Percentiles rank a stretch among this genome's conserved stretches.
Evolutionary conservation across 2,113 vertebrate genomes (phyloP).

Genomic region (Tauraco erythrolophus): DNA sequence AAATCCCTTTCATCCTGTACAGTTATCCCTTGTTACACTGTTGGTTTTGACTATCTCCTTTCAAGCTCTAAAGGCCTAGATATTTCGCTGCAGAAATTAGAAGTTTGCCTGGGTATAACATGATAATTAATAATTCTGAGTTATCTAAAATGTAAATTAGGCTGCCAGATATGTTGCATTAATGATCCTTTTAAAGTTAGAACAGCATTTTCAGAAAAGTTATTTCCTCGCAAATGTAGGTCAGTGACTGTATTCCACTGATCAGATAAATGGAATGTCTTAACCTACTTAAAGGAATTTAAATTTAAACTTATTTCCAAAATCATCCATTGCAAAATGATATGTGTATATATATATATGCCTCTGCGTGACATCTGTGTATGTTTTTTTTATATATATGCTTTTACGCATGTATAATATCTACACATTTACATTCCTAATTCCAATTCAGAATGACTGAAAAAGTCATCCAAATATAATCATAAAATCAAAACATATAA

Average conservation of each 20-base stretch:
- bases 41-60: not conserved
- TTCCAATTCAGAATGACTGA: not conserved
- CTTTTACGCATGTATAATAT: not conserved
- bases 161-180: not conserved
- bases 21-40: not conserved
- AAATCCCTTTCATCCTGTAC: constrained; percentile 1
- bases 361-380: not conserved
- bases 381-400: not conserved
- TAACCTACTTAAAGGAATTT: constrained; percentile 38
- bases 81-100: not conserved
- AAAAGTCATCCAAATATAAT: not conserved
- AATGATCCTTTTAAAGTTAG: constrained; percentile 32
- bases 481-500: not conserved
- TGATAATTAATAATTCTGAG: constrained; percentile 62
- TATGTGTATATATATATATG: not conserved
- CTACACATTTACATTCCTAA: not conserved
- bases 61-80: constrained; percentile 24
- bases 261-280: constrained; percentile 25
- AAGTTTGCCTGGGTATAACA: not conserved
- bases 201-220: constrained; percentile 18
- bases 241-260: constrained; percentile 12
- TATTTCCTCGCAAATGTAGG: constrained; percentile 31
- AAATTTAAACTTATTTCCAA: constrained; percentile 30
- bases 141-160: constrained; percentile 63
- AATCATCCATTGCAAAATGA: not conserved